Evolutionary conservation across 1,140 invertebrate species (phyloP), one percentile per base, ranked within the genome.

Genomic region (Microplitis mediator): DNA sequence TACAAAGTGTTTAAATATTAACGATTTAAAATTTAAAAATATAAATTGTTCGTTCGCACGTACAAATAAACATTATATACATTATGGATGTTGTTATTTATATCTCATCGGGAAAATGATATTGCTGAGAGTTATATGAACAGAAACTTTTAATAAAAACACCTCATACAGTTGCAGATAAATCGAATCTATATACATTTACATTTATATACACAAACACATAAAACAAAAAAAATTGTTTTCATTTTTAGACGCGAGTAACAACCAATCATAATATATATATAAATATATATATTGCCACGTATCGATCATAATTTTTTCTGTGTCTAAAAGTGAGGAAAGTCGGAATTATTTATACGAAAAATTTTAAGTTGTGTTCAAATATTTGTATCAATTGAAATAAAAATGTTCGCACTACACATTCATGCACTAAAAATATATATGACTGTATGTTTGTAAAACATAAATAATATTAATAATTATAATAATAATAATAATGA

Each of bases 281-380:
- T 45, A 54, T n/a, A n/a, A n/a, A 54, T 16, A 54, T 16, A n/a
- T 13, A 54, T 54, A 5, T 14, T 16, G 5, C 63, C 63, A 50
- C 63, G 63, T 65, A 65, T 65, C 63, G 63, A 65, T 65, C 63
- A 65, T 65, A 0, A 14, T 65, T 65, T 52, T 51, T 39, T 5
- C 11, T 45, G 6, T 31, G 32, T 39, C n/a, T 6, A 8, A 65
- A 34, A 23, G 4, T 16, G 39, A 31, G 16, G 51, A 14, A 51
- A 54, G 3, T 54, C n/a, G 13, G 0, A 54, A 14, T 1, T 9
- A 32, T 32, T 60, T 60, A 31, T 31, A 16, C 9, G 13, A 13
- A 3, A 35, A 63, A 63, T 63, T n/a, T 63, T 61, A 32, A 9
- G 23, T 61, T 61, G 6, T 32, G 8, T 14, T 16, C 58, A 61